These are phyloP conservation scores for Silurus aristotelis DNA, from an alignment of 2,797 vertebrate genomes.

Conservation along the genomic window DNA sequence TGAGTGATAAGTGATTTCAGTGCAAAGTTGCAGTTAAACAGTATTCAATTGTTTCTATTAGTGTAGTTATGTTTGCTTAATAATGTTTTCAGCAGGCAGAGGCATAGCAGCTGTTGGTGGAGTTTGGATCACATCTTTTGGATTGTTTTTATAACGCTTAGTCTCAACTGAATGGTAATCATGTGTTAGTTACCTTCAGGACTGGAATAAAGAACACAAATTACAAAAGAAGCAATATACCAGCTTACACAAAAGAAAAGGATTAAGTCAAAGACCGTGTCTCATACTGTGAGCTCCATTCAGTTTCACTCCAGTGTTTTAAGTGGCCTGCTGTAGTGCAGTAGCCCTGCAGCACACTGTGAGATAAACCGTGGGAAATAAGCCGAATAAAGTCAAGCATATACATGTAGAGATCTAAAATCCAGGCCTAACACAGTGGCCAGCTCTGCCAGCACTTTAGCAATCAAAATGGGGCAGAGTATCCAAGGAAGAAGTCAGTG, in stretches of 20 bases:
- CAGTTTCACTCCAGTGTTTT: constrained; percentile 44
- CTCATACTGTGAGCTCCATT: constrained; percentile 25
- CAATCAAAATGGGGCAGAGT: constrained; percentile 65
- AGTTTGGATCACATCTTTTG: background rate
- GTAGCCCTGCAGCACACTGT: constrained; percentile 31
- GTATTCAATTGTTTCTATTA: background rate
- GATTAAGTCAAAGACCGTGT: constrained; percentile 10
- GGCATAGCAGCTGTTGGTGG: background rate
- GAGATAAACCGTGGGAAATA: constrained; percentile 34
- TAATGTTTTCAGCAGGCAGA: background rate
- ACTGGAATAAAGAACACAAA: background rate
- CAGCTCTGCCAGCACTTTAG: constrained; percentile 59
- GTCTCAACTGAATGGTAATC: background rate
- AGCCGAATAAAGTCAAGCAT: constrained; percentile 37
- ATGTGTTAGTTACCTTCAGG: constrained; percentile 13
- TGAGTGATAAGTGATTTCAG: background rate
- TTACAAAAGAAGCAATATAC: constrained; percentile 22
- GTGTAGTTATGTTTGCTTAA: background rate
- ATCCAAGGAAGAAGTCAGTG: constrained; percentile 65
- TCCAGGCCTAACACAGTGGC: constrained; percentile 30
- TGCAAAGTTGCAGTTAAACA: background rate
- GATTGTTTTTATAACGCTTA: background rate
- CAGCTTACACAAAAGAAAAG: constrained; percentile 14
- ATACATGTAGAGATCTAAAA: constrained; percentile 40
- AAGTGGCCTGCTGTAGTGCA: constrained; percentile 35